Evolutionary conservation across 1,140 invertebrate species (phyloP).

Genomic region (Bombus pyrosoma): DNA sequence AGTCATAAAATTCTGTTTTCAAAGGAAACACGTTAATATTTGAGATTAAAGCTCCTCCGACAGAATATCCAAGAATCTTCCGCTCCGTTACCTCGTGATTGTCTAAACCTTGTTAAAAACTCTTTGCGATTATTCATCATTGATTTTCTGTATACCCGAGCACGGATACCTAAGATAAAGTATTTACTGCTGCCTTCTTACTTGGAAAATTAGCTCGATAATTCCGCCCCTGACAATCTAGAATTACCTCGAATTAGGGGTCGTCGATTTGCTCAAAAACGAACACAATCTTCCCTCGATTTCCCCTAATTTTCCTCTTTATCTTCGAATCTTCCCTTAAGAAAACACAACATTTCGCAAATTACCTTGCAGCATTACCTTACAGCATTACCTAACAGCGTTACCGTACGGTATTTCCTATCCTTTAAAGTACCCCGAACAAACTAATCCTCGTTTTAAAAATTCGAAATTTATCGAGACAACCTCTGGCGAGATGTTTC

Average conservation of each 20-base stretch:
- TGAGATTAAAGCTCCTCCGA: slow-evolving; percentile 33
- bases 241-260: slow-evolving; percentile 12
- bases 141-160: neutral
- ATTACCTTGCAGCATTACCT: neutral
- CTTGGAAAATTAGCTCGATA: neutral
- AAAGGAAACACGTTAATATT: slow-evolving; percentile 43
- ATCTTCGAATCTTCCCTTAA: neutral
- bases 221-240: neutral
- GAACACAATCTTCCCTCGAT: neutral
- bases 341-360: neutral
- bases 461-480: neutral
- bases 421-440: no score
- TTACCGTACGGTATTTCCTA: no score
- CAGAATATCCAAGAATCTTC: neutral
- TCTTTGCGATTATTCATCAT: neutral
- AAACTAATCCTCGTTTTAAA: neutral
- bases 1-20: slow-evolving; percentile 30
- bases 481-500: neutral
- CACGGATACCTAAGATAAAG: neutral
- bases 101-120: neutral
- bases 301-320: neutral
- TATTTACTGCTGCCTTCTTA: neutral
- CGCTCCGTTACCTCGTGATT: slow-evolving; percentile 12
- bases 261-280: neutral
- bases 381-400: no score